phyloP scores from a whole-genome alignment of 1,140 invertebrate species.

The Nilaparvata lugens region DNA sequence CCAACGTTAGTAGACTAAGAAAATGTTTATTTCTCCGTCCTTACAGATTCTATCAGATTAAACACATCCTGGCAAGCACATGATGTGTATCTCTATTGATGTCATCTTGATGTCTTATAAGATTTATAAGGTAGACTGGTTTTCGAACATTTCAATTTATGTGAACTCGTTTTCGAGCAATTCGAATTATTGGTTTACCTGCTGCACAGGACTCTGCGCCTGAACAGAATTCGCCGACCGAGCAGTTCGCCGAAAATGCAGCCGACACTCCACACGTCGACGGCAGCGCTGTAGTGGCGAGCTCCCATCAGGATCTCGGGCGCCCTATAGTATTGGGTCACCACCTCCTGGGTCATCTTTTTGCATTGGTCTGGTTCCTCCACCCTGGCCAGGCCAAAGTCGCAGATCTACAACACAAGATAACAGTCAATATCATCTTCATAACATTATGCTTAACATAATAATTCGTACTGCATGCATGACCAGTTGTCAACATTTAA shows the following conservation, averaged over 20 bases:
- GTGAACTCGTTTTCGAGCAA: too few species aligned
- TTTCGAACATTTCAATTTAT: too few species aligned
- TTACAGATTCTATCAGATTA: too few species aligned
- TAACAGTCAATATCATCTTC: neutral
- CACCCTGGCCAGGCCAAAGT: constrained; percentile 91
- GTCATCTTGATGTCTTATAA: too few species aligned
- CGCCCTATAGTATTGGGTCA: constrained; percentile 97
- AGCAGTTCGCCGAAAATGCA: constrained; percentile 98
- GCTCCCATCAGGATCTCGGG: constrained; percentile 98
- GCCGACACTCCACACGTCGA: constrained; percentile 99
- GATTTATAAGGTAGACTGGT: neutral
- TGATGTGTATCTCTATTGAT: too few species aligned
- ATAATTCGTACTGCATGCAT: too few species aligned
- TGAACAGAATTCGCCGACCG: constrained; percentile 90
- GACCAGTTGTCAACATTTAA: too few species aligned
- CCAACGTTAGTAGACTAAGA: too few species aligned
- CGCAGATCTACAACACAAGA: constrained; percentile 71
- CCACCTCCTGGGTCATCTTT: constrained; percentile 98
- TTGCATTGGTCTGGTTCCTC: constrained; percentile 85
- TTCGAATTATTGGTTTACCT: constrained; percentile 47
- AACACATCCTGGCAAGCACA: too few species aligned
- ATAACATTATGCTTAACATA: too few species aligned
- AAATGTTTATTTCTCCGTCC: too few species aligned
- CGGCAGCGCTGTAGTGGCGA: constrained; percentile 90
- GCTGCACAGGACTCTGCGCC: constrained; percentile 87